Base-by-base conservation (phyloP, 2,797 vertebrate species). In the Mormyrops attenuatus region DNA sequence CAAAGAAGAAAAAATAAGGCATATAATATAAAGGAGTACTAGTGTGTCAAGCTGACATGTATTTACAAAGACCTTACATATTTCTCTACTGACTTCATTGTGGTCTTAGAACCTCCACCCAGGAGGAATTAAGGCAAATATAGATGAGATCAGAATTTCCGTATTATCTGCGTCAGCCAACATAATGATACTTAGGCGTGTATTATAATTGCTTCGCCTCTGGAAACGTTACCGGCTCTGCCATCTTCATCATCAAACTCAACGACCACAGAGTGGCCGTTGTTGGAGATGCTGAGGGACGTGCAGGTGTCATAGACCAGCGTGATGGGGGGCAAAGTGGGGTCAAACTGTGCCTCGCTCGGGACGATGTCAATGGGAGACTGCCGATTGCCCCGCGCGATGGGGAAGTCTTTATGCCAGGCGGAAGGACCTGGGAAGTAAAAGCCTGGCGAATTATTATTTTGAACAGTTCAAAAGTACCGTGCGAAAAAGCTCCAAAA, bases 301-400 rank as follows among this genome's bases (percentile, higher is more conserved):
- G 95, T 95, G 86, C 97, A 98, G 0, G 93, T 95, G 85, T 98
- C 97, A 0, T 99, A 99, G 92, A 95, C 96, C 77, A 98, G 52
- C 3, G 94, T 63, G 17, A 99, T 94, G 0, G 96, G 96, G 55
- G 94, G 94, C 88, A 99, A 95, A 69, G 34, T 94, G 88, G 96
- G 92, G 2, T 99, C 97, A 80, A 95, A 97, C 44, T 96, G 95
- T 5, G 97, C 96, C 90, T 96, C 93, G 0, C 93, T 93, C 17
- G 97, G 95, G 34, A 96, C 88, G 0, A 99, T 99, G 93, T 99
- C 95, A 57, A 99, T 97, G 53, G 98, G 98, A 86, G 98, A 99
- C 90, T 99, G 98, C 0, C 97, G 97, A 88, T 92, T 93, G 44
- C 98, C 98, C 91, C 96, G 89, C 50, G 98, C 98, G 44, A 98